A percentile compares a stretch with the other conserved stretches of the same genome.
Evolutionary conservation across 2,888 invertebrate species (phyloP).

Genomic region (Rhamphomyia laevipes): DNA sequence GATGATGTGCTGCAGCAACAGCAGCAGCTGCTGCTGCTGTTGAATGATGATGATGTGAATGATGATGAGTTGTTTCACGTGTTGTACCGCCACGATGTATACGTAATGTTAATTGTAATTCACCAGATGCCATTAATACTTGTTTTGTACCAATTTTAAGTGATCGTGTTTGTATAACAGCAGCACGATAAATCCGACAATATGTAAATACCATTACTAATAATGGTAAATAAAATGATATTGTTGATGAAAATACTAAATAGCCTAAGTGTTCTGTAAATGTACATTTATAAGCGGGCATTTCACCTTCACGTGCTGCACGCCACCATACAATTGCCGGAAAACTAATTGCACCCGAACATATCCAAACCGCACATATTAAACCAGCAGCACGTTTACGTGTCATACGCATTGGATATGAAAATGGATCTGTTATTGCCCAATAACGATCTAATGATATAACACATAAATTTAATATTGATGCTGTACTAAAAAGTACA

Average conservation of each 20-base stretch:
- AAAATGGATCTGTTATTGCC: conserved; percentile 98
- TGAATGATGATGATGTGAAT: conserved; percentile 16
- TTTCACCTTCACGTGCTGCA: conserved; percentile 69
- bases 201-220: conserved; percentile 98
- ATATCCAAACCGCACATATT: conserved; percentile 92
- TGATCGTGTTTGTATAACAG: conserved; percentile 82
- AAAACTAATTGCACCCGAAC: conserved; percentile 93
- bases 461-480: conserved; percentile 93
- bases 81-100: conserved; percentile 86
- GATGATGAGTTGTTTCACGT: conserved; percentile 40
- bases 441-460: conserved; percentile 94
- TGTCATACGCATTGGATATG: conserved; percentile 92
- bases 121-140: conserved; percentile 73
- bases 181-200: conserved; percentile 89
- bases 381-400: conserved; percentile 72
- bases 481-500: conserved; percentile 93
- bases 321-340: conserved; percentile 96
- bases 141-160: conserved; percentile 85
- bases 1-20: conserved; percentile 29
- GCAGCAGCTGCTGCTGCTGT: conserved; percentile 37
- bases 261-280: conserved; percentile 96
- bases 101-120: conserved; percentile 75
- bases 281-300: conserved; percentile 77
- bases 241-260: conserved; percentile 91
- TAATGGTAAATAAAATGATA: conserved; percentile 94